Conservation (phyloP, 30 jellyfish, hydroid and myxozoan genomes). For the Rhopilema esculentum region DNA sequence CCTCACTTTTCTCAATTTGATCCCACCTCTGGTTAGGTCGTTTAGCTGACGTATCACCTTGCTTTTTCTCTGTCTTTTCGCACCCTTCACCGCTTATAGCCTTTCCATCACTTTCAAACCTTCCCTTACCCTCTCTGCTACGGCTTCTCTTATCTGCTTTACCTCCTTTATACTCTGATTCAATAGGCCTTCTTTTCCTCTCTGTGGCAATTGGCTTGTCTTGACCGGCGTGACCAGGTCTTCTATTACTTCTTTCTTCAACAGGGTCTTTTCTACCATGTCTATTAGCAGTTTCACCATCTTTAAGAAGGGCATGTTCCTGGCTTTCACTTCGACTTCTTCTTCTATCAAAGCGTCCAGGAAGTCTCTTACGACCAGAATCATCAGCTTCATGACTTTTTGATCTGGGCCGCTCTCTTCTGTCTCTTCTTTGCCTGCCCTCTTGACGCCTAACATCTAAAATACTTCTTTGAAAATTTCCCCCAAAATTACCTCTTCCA, state of each 20-base stretch:
- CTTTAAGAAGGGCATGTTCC: conserved; percentile 3
- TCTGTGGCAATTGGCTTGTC: not conserved
- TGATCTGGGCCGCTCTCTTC: conserved; percentile 19
- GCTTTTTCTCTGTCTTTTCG: not conserved
- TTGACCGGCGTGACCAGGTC: not conserved
- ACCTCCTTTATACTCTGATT: not conserved
- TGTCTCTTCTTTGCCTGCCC: conserved; percentile 24
- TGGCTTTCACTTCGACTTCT: conserved; percentile 69
- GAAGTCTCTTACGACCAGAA: conserved; percentile 40
- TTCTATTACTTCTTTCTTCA: not conserved
- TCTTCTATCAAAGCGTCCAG: conserved; percentile 60
- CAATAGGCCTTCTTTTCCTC: not conserved
- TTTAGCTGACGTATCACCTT: not conserved
- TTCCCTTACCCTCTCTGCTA: conserved; percentile 2
- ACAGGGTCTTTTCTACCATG: not conserved
- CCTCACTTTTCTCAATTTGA: not conserved
- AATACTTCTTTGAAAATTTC: conserved; percentile 21
- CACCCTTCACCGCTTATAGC: not conserved
- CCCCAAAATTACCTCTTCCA: conserved; percentile 36
- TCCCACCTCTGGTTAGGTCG: conserved; percentile 11
- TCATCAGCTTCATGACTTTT: conserved; percentile 2
- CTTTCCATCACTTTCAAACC: conserved; percentile 12
- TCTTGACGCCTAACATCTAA: conserved; percentile 21
- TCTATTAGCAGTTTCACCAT: not conserved
- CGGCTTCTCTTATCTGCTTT: not conserved